Conservation (phyloP, 2,113 vertebrate genomes). For the Datnioides undecimradiatus region DNA sequence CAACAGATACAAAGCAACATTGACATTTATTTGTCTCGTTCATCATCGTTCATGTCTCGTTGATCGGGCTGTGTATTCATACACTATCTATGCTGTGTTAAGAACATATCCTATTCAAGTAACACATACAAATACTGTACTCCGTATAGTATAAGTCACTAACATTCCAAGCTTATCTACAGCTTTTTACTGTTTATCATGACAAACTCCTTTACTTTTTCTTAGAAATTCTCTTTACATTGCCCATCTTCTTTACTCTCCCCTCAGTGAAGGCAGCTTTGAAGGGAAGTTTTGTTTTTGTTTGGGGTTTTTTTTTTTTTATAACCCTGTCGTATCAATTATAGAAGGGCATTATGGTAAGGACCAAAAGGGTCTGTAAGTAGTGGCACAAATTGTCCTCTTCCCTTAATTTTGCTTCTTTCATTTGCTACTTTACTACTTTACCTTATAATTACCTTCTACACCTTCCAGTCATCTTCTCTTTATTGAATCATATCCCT, state of each 20-base stretch:
- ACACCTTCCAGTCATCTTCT: not conserved
- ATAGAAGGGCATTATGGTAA: not conserved
- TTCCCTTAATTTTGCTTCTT: constrained; percentile 7
- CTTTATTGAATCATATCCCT: not conserved
- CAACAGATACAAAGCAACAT: no score
- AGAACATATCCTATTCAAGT: not conserved
- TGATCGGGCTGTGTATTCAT: not conserved
- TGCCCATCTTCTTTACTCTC: not conserved
- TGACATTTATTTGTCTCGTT: no score
- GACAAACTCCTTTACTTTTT: not conserved
- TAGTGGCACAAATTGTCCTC: constrained; percentile 2
- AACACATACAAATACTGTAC: not conserved
- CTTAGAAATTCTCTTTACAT: not conserved
- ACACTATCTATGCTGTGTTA: not conserved
- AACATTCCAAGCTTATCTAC: not conserved
- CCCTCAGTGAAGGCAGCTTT: constrained; percentile 1
- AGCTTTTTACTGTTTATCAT: not conserved
- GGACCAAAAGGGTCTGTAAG: not conserved
- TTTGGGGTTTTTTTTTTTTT: no score
- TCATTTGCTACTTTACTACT: constrained; percentile 17
- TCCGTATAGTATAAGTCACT: not conserved
- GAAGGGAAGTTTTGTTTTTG: no score
- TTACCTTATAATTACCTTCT: not conserved
- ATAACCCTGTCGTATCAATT: no score
- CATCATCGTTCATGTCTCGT: no score